Base-by-base conservation (phyloP, 2,113 vertebrate genomes). In the Pao palembangensis region DNA sequence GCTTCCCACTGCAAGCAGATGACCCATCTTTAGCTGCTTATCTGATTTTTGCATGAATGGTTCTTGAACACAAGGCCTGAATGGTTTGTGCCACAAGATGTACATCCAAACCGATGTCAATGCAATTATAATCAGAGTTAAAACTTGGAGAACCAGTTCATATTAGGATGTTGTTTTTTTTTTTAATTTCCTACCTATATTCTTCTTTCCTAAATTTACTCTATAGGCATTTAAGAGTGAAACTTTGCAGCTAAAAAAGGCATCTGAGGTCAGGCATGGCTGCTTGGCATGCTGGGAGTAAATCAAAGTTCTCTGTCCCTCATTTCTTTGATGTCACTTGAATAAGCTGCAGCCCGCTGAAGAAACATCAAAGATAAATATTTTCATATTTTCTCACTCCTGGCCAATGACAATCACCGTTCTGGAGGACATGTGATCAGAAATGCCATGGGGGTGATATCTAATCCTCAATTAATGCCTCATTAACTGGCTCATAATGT, bases 291-390 rank as follows among this genome's bases (percentile, higher is more conserved):
- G 75, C 56, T 69, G 60, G 48, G 59, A 80, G 71, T 64, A 73
- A 71, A 79, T 79, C 58, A 65, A 44, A 42, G 55, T 58, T 65
- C 54, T 67, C 55, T 62, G 71, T 75, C 78, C 79, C 58, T 76
- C 71, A 69, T 86, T 83, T 81, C 76, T 88, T 85, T 83, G 80
- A 85, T 80, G 78, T 82, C 59, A 72, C 46, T 74, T 67, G 60
- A 73, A 73, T 75, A 79, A 83, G 74, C 79, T 69, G 64, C 57
- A 56, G 67, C 79, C 72, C 77, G 55, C 15, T 78, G 75, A 81
- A 61, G 48, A 58, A 76, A 81, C 78, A 81, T 86, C 81, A 84
- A 81, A 87, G 83, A 53, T 55, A 28, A 38, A 8, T 12, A 38
- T 28, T 38, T 49, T 44, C 12, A 8, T 12, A 38, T 28, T 38